phyloP scores from a whole-genome alignment of 1,140 invertebrate genomes.

The Bombus vancouverensis region DNA sequence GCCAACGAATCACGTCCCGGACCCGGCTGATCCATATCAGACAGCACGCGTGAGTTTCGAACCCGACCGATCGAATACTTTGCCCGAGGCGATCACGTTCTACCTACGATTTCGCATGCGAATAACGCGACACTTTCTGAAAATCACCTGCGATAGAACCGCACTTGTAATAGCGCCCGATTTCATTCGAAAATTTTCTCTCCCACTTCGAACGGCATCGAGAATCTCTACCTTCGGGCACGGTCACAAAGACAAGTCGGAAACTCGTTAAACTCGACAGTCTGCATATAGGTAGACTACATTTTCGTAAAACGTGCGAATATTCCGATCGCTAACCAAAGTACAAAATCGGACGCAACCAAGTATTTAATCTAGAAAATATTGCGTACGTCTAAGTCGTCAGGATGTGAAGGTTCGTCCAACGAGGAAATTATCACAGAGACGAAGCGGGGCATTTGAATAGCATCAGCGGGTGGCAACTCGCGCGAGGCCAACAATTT shows the following conservation, averaged over 20 bases:
- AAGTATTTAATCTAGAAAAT: no score
- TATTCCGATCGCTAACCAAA: no score
- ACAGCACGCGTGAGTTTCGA: slow-evolving; percentile 55
- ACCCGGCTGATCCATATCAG: slow-evolving; percentile 53
- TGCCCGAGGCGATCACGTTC: slow-evolving; percentile 51
- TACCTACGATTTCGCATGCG: slow-evolving; percentile 44
- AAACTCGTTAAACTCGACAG: no score
- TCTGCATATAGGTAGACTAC: no score
- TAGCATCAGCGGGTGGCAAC: neutral
- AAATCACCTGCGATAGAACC: slow-evolving; percentile 13
- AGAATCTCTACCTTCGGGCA: rapidly evolving
- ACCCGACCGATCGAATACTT: slow-evolving; percentile 50
- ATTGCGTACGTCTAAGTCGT: no score
- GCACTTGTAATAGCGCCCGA: no score
- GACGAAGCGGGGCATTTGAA: neutral
- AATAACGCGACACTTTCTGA: slow-evolving; percentile 43
- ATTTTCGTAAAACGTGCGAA: no score
- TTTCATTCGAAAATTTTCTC: neutral
- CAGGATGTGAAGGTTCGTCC: neutral
- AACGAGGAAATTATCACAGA: neutral
- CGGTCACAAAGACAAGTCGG: no score
- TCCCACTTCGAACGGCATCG: neutral
- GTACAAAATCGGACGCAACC: no score
- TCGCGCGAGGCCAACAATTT: slow-evolving; percentile 6
- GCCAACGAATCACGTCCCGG: slow-evolving; percentile 44